Conservation (phyloP, 2,797 vertebrate species). For the Phrynocephalus vlangalii region DNA sequence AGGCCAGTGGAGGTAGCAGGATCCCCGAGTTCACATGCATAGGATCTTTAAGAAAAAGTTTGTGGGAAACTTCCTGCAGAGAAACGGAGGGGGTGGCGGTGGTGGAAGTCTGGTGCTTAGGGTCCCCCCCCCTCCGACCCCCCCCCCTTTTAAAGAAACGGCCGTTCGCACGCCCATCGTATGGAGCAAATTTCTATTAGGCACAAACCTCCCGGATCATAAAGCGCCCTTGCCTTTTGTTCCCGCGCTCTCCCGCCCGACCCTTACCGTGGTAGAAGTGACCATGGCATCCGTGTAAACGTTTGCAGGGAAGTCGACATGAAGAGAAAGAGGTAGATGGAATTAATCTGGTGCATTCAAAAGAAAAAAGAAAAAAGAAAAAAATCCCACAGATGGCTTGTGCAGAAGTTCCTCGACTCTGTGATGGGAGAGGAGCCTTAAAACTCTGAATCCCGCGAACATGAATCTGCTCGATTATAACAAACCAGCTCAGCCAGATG, state of each 20-base stretch:
- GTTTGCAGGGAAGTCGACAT: slow-evolving; percentile 83
- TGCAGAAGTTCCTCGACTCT: slow-evolving; percentile 69
- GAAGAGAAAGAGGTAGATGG: slow-evolving; percentile 79
- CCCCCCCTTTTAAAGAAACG: not conserved
- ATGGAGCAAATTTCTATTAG: not conserved
- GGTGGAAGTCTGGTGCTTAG: not conserved
- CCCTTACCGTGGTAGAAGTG: slow-evolving; percentile 84
- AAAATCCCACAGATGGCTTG: slow-evolving; percentile 66
- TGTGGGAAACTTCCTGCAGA: too few species aligned
- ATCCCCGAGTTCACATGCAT: not conserved
- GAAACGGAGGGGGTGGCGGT: not conserved
- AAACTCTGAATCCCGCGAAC: slow-evolving; percentile 82
- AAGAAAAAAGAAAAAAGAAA: not conserved
- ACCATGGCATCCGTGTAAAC: slow-evolving; percentile 85
- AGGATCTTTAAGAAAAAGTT: not conserved
- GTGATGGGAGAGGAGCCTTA: slow-evolving; percentile 78
- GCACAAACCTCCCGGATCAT: too few species aligned
- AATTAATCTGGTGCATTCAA: slow-evolving; percentile 78
- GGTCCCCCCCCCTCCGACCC: too few species aligned
- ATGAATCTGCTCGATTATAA: slow-evolving; percentile 86
- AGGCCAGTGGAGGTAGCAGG: too few species aligned
- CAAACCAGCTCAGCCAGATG: slow-evolving; percentile 88
- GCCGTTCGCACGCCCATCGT: not conserved
- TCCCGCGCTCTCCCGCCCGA: slow-evolving; percentile 27
- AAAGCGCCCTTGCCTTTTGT: slow-evolving; percentile 16